These are phyloP conservation scores for Yponomeuta malinellus DNA, from an alignment of 2,888 invertebrate genomes.

Conservation along the genomic window DNA sequence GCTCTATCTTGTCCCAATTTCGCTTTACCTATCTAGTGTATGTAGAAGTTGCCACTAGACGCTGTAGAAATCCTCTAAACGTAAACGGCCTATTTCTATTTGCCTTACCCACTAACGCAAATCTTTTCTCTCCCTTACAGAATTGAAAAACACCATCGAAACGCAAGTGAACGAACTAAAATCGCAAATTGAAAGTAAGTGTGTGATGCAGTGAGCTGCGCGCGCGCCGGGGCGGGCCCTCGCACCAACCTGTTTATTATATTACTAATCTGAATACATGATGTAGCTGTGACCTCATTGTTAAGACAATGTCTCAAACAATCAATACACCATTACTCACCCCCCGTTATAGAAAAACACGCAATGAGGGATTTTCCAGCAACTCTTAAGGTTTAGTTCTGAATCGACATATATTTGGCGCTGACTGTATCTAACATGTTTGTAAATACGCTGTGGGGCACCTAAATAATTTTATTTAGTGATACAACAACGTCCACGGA, in stretches of 20 bases:
- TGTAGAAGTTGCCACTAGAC: no score
- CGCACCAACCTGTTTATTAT: slow-evolving; percentile 28
- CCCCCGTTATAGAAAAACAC: slow-evolving; percentile 28
- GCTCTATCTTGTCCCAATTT: no score
- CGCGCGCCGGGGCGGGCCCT: slow-evolving; percentile 19
- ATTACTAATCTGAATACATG: slow-evolving; percentile 60
- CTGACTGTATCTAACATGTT: no score
- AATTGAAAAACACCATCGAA: slow-evolving; percentile 97
- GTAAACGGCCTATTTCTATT: no score
- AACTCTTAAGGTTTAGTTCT: background rate
- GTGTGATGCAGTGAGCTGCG: slow-evolving; percentile 91
- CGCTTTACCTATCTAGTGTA: no score
- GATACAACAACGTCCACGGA: no score
- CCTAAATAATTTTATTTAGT: no score
- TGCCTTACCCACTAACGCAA: background rate
- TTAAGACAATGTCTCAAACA: slow-evolving; percentile 47
- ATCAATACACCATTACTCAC: slow-evolving; percentile 36
- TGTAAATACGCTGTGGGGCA: no score
- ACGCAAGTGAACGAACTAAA: slow-evolving; percentile 97
- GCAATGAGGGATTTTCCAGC: background rate
- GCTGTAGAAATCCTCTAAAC: no score
- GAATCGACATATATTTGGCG: no score
- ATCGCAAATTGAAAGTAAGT: slow-evolving; percentile 97
- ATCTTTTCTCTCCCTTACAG: slow-evolving; percentile 76
- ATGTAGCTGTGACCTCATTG: slow-evolving; percentile 67